phyloP scores from a whole-genome alignment of 1,140 invertebrate genomes.

The Bradysia coprophila region DNA sequence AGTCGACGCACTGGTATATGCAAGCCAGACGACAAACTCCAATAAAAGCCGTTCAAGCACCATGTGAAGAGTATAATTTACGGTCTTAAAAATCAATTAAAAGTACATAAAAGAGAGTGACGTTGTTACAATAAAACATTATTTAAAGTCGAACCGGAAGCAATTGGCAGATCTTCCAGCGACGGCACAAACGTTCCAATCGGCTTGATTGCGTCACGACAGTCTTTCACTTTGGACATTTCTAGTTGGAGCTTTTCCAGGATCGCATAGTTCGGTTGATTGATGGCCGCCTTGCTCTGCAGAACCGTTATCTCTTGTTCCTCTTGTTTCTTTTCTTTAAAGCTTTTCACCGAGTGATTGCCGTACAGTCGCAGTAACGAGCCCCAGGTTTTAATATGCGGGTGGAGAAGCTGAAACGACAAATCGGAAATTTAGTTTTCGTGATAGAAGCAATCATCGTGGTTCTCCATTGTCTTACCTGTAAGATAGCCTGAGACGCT shows the following conservation, averaged over 20 bases:
- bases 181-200: slow-evolving; percentile 53
- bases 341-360: slow-evolving; percentile 75
- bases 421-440: not conserved
- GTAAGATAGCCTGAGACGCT: slow-evolving; percentile 87
- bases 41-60: too few species aligned
- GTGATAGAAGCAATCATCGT: too few species aligned
- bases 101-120: too few species aligned
- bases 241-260: slow-evolving; percentile 76
- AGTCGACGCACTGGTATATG: too few species aligned
- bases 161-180: slow-evolving; percentile 40
- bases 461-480: too few species aligned
- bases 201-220: slow-evolving; percentile 43
- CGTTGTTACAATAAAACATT: not conserved
- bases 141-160: slow-evolving; percentile 50
- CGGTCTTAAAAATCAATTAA: too few species aligned
- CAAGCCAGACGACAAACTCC: too few species aligned
- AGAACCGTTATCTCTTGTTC: slow-evolving; percentile 87
- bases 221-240: slow-evolving; percentile 62
- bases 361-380: slow-evolving; percentile 85
- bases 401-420: slow-evolving; percentile 50
- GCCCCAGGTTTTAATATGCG: slow-evolving; percentile 89
- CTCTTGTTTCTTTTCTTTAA: slow-evolving; percentile 86
- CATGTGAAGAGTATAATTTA: too few species aligned
- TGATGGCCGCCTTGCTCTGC: slow-evolving; percentile 74
- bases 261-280: slow-evolving; percentile 86